These are phyloP conservation scores for Stenopsyche tienmushanensis DNA, from an alignment of 1,140 invertebrate species.

Conservation along the genomic window DNA sequence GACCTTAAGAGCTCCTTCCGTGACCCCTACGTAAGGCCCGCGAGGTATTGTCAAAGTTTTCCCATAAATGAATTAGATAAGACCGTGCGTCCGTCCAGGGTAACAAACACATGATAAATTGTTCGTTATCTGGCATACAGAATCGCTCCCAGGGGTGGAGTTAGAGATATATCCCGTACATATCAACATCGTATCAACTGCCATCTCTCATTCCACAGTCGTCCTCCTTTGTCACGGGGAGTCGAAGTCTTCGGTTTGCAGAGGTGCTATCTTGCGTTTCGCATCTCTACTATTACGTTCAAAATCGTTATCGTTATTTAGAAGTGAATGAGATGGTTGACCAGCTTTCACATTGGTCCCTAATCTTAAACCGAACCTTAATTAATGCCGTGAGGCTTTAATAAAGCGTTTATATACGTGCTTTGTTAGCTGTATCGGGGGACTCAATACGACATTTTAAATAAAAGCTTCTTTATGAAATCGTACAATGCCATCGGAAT, in stretches of 20 bases:
- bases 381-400: too few relatives aligned
- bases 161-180: slow-evolving; percentile 9
- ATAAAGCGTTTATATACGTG: too few relatives aligned
- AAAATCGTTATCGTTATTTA: neutral
- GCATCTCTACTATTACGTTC: neutral
- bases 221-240: slow-evolving; percentile 9
- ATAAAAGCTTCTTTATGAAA: too few relatives aligned
- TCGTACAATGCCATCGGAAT: too few relatives aligned
- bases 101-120: slow-evolving; percentile 30
- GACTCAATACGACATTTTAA: too few relatives aligned
- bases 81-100: neutral
- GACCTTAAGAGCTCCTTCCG: too few relatives aligned
- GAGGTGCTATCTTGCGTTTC: too few relatives aligned
- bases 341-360: neutral
- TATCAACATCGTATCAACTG: slow-evolving; percentile 14
- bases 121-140: slow-evolving; percentile 16
- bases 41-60: slow-evolving; percentile 13
- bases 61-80: slow-evolving; percentile 27
- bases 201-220: neutral
- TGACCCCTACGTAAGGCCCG: too few relatives aligned
- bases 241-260: neutral
- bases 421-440: too few relatives aligned
- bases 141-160: slow-evolving; percentile 20
- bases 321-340: neutral
- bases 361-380: neutral